Evolutionary conservation across 2,888 invertebrate species (phyloP).

Genomic region (Meghimatium bilineatum): DNA sequence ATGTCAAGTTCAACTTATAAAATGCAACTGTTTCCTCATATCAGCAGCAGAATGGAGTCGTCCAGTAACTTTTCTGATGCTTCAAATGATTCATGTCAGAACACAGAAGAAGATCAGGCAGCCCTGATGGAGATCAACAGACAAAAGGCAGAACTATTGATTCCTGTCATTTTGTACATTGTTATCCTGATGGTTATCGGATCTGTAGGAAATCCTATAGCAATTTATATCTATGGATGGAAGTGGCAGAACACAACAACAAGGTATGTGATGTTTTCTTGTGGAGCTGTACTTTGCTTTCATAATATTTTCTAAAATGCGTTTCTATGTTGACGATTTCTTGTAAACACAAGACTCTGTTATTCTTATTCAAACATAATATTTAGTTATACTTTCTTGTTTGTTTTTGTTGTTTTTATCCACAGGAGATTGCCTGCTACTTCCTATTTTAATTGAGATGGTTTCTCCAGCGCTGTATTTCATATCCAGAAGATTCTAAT

Average conservation of each 20-base stretch:
- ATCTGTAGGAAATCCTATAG: constrained; percentile 53
- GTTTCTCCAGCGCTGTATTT: no score
- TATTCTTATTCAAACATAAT: no score
- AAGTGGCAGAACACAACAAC: constrained; percentile 54
- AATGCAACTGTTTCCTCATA: background rate
- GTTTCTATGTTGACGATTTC: no score
- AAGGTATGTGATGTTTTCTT: constrained; percentile 22
- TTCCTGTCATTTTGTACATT: constrained; percentile 51
- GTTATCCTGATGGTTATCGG: constrained; percentile 53
- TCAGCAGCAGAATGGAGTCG: background rate
- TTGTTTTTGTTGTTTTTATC: no score
- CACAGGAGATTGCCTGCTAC: no score
- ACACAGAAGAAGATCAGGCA: background rate
- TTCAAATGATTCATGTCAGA: background rate
- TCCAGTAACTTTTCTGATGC: background rate
- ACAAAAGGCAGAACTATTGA: constrained; percentile 47
- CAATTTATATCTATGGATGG: constrained; percentile 56
- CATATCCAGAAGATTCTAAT: no score
- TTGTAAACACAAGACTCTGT: no score
- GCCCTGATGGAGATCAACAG: constrained; percentile 45
- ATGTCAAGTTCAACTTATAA: background rate
- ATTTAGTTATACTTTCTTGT: no score
- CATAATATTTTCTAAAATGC: no score
- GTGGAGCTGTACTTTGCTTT: no score
- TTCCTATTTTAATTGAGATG: no score